A percentile compares a stretch with the other conserved stretches of the same genome.
Evolutionary conservation across 2,113 vertebrate species (phyloP).

Genomic region (Corynorhinus townsendii): DNA sequence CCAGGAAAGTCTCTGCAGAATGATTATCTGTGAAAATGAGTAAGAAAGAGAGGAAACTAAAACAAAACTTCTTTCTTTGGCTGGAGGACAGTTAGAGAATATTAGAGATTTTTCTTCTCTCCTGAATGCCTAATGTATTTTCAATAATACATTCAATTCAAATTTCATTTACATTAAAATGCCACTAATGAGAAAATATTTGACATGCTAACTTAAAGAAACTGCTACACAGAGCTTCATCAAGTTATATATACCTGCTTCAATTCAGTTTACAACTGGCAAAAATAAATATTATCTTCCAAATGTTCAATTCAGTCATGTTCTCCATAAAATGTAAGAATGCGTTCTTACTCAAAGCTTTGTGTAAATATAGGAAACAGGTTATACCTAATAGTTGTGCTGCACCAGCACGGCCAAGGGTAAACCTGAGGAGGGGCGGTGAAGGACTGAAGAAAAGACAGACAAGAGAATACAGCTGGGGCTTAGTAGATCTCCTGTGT

Average conservation of each 20-base stretch:
- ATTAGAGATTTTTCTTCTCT: neutral
- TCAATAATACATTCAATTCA: neutral
- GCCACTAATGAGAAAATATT: neutral
- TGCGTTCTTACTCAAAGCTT: neutral
- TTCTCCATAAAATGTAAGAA: neutral
- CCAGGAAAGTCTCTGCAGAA: neutral
- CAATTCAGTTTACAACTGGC: neutral
- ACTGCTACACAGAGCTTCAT: neutral
- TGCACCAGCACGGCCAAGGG: no score
- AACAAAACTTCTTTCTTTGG: neutral
- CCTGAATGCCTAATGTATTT: neutral
- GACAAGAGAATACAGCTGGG: no score
- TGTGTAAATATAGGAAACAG: neutral
- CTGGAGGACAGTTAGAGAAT: neutral
- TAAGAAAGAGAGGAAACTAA: neutral
- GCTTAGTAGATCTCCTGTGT: no score
- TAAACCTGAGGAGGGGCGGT: no score
- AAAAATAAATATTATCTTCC: neutral
- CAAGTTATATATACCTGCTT: neutral
- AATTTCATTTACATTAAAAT: constrained; percentile 40
- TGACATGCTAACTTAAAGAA: neutral
- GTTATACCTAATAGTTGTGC: neutral
- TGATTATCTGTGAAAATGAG: neutral
- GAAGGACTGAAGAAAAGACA: no score
- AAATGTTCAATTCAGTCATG: neutral